phyloP scores from a whole-genome alignment of 1,140 invertebrate species.

The Melipona quadrifasciata region DNA sequence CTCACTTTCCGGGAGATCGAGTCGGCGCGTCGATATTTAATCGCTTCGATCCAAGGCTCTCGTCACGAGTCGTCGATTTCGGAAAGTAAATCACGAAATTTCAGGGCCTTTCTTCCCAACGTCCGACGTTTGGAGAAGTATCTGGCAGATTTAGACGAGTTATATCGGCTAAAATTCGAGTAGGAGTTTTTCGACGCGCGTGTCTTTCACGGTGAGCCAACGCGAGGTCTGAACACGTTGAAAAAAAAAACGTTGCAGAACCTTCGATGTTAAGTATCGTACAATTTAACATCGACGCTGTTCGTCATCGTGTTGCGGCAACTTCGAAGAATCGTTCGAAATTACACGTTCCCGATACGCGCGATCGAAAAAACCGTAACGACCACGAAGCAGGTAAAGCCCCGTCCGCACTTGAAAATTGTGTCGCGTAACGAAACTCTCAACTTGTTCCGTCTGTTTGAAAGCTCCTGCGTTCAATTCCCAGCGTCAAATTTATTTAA shows the following conservation, averaged over 20 bases:
- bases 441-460: background rate
- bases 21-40: constrained; percentile 1
- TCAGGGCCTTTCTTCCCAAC: background rate
- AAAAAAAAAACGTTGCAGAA: too few relatives aligned
- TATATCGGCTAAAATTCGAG: background rate
- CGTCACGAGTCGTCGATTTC: constrained; percentile 9
- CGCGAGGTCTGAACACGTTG: background rate
- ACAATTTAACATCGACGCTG: constrained; percentile 25
- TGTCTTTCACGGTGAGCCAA: background rate
- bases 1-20: background rate
- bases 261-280: constrained; percentile 7
- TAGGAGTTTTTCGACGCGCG: background rate
- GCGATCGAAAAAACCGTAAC: constrained; percentile 25
- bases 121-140: background rate
- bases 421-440: background rate
- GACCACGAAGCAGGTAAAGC: background rate
- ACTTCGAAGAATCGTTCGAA: constrained; percentile 10
- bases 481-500: background rate
- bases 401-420: background rate
- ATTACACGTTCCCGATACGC: constrained; percentile 18
- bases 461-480: background rate
- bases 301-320: constrained; percentile 1
- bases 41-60: background rate
- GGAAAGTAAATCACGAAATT: background rate
- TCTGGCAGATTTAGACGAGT: background rate